Conservation (phyloP, 2,888 invertebrate genomes). For the Netelia melanura region DNA sequence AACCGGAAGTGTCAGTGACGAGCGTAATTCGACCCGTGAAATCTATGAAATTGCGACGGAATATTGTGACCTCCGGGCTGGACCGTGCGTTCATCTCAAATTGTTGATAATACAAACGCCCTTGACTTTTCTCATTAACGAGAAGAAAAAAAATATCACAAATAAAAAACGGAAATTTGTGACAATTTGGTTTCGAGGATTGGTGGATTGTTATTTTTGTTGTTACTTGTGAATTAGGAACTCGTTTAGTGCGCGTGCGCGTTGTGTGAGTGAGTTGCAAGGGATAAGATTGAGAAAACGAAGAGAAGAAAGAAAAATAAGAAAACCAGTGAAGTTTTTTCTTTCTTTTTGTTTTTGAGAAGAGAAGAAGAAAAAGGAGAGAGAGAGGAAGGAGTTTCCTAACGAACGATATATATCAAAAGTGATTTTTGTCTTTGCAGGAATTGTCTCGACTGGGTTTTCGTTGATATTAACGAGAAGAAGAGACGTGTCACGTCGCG, state of each 20-base stretch:
- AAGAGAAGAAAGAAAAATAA: not conserved
- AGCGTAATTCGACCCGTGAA: too few relatives aligned
- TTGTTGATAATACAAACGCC: too few relatives aligned
- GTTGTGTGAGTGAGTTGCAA: conserved; percentile 25
- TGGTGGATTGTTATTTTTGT: conserved; percentile 28
- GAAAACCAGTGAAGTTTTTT: conserved; percentile 25
- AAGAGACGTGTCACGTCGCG: too few relatives aligned
- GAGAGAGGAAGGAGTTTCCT: not conserved
- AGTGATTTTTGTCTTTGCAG: too few relatives aligned
- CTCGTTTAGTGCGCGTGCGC: conserved; percentile 30
- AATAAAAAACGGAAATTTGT: not conserved
- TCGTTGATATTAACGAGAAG: too few relatives aligned
- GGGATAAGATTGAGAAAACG: not conserved
- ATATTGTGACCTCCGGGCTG: not conserved
- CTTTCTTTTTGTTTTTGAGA: too few relatives aligned
- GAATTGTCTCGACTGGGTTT: too few relatives aligned
- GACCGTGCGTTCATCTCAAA: too few relatives aligned
- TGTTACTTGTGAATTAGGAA: conserved; percentile 3
- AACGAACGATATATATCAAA: too few relatives aligned
- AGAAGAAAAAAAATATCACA: too few relatives aligned
- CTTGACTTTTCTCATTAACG: too few relatives aligned
- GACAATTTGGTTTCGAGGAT: not conserved
- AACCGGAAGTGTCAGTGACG: not conserved
- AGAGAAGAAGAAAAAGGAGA: not conserved
- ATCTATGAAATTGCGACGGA: conserved; percentile 14